A percentile compares a stretch with the other conserved stretches of the same genome.
Conservation (phyloP, 2,113 vertebrate species). For the Seriola dumerili region DNA sequence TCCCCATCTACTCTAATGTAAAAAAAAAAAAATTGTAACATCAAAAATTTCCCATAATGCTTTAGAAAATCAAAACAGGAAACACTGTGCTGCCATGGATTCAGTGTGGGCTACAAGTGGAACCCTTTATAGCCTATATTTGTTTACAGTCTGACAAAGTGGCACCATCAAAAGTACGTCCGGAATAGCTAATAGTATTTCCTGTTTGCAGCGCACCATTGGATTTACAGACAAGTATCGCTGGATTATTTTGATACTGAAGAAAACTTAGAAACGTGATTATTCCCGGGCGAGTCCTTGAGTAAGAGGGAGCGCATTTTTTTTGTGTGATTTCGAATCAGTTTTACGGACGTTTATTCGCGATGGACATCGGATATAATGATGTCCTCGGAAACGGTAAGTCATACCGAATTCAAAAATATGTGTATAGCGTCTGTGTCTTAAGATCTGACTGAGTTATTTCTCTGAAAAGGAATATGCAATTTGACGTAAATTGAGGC, state of each 20-base stretch:
- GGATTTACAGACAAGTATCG: not conserved
- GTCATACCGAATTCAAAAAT: not conserved
- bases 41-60: not conserved
- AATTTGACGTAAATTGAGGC: not conserved
- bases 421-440: too few species aligned
- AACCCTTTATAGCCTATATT: too few species aligned
- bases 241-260: not conserved
- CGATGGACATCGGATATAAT: not conserved
- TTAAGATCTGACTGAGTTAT: not conserved
- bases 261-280: not conserved
- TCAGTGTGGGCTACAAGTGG: too few species aligned
- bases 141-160: not conserved
- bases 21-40: not conserved
- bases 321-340: not conserved
- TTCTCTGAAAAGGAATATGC: rapidly evolving
- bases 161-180: not conserved
- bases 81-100: not conserved
- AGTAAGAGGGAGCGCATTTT: not conserved
- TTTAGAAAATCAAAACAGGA: not conserved
- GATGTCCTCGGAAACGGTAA: not conserved
- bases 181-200: not conserved
- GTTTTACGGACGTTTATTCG: not conserved
- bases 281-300: not conserved
- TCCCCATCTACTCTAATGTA: not conserved
- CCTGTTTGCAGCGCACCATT: not conserved